Conservation (phyloP, 2,113 vertebrate genomes). For the Campylomormyrus tamandua region DNA sequence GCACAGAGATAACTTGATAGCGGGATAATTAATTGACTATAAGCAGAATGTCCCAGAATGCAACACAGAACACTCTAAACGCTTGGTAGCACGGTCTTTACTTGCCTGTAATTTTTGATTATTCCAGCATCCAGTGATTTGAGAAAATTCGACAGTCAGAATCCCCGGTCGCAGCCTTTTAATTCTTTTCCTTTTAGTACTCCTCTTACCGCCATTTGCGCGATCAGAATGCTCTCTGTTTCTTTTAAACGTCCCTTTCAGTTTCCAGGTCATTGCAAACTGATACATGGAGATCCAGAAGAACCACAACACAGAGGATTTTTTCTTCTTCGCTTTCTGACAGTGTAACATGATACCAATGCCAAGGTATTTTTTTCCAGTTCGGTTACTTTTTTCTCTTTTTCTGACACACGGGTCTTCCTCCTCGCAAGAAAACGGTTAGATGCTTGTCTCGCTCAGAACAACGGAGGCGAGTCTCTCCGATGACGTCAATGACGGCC, state of each 20-base stretch:
- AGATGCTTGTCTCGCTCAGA: constrained; percentile 19
- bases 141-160: background rate
- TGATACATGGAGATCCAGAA: constrained; percentile 10
- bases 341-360: constrained; percentile 6
- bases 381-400: background rate
- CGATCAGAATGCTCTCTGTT: background rate
- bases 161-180: background rate
- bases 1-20: background rate
- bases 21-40: background rate
- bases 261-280: constrained; percentile 10
- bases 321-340: constrained; percentile 16
- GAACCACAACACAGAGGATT: constrained; percentile 16
- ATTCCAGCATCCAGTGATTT: background rate
- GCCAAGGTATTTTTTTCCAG: constrained; percentile 21
- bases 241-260: constrained; percentile 24
- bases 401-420: constrained; percentile 6
- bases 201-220: constrained; percentile 5
- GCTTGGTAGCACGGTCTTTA: background rate
- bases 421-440: constrained; percentile 11
- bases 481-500: constrained; percentile 50
- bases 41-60: background rate
- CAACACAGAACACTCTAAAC: background rate
- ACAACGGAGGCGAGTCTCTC: constrained; percentile 23
- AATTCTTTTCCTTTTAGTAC: constrained; percentile 23
- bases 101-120: background rate